Percentiles rank a stretch among this genome's conserved stretches.
Conservation (phyloP, 1,140 invertebrate species). For the Platorchestia sp. region DNA sequence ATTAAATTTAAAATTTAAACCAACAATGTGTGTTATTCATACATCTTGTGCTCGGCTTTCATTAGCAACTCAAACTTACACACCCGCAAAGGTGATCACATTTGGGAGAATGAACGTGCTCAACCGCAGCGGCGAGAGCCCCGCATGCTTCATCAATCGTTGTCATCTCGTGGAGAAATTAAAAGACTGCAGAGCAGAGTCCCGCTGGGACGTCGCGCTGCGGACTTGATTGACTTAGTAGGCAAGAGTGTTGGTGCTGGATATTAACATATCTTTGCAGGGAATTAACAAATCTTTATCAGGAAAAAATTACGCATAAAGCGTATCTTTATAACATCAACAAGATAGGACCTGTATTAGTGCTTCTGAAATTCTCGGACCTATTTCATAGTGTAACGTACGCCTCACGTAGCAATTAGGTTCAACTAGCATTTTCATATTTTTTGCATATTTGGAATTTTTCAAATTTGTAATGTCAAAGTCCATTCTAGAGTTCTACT, state of each 20-base stretch:
- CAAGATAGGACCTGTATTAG: neutral
- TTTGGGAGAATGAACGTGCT: neutral
- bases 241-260: too few species aligned
- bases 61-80: neutral
- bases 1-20: too few species aligned
- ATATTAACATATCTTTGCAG: too few species aligned
- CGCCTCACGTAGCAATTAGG: neutral
- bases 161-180: neutral
- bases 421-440: neutral
- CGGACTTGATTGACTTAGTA: neutral
- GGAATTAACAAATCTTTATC: neutral
- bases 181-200: neutral
- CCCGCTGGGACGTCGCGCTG: too few species aligned
- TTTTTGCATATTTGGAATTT: neutral
- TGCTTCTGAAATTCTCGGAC: neutral
- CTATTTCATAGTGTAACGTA: neutral
- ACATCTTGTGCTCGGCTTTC: neutral
- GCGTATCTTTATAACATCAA: neutral
- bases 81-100: neutral
- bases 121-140: neutral
- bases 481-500: neutral
- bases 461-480: neutral
- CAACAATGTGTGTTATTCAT: too few species aligned
- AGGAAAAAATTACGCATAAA: neutral
- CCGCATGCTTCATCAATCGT: neutral